Conservation (phyloP, 2,797 vertebrate genomes). For the Poeciliopsis infans region DNA sequence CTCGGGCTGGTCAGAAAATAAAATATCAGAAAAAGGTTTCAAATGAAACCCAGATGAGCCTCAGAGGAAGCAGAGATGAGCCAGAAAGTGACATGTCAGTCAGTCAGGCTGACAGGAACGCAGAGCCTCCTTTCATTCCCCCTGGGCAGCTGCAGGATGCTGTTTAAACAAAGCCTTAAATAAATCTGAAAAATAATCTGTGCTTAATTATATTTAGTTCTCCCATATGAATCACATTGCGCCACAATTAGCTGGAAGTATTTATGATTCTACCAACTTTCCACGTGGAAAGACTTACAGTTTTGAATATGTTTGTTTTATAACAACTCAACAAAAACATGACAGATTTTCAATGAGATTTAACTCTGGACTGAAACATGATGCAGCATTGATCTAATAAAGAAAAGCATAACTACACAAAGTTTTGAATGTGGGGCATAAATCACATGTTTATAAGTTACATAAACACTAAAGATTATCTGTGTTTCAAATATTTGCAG, state of each 20-base stretch:
- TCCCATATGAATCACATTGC: neutral
- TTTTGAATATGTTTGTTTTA: neutral
- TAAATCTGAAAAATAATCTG: neutral
- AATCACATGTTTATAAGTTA: too few relatives aligned
- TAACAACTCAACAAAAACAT: neutral
- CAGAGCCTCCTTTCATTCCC: neutral
- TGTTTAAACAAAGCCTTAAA: neutral
- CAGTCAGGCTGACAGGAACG: constrained; percentile 4
- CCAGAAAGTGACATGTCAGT: constrained; percentile 14
- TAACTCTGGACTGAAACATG: neutral
- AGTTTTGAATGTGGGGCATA: neutral
- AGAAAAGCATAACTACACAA: neutral
- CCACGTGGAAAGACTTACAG: neutral
- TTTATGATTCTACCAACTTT: neutral
- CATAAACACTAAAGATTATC: too few relatives aligned
- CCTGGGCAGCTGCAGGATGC: neutral
- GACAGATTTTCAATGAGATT: neutral
- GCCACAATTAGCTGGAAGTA: neutral
- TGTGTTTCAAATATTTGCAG: neutral
- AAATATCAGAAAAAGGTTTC: constrained; percentile 3
- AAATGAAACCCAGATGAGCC: constrained; percentile 16
- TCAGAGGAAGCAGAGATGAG: constrained; percentile 25
- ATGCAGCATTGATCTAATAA: neutral
- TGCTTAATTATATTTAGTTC: neutral
- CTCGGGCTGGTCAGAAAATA: neutral